phyloP scores from a whole-genome alignment of 2,797 vertebrate species.

The Rhabdophis nuchalis region DNA sequence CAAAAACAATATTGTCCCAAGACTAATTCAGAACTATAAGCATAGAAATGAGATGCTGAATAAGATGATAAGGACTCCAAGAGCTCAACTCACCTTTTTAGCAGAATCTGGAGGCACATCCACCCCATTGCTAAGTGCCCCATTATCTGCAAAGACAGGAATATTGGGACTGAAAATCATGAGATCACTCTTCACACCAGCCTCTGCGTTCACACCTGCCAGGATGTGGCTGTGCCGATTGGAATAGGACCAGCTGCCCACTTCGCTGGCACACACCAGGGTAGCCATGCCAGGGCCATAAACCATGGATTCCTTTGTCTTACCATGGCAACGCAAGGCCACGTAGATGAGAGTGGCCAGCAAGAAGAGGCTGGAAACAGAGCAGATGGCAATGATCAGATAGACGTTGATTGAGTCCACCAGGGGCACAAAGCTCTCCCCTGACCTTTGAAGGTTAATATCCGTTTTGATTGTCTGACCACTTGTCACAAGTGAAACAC shows the following conservation, averaged over 20 bases:
- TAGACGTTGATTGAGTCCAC: conserved; percentile 41
- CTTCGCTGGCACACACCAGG: conserved; percentile 58
- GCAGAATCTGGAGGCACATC: neutral
- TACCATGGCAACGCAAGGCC: conserved; percentile 37
- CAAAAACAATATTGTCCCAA: neutral
- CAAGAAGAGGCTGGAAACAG: conserved; percentile 60
- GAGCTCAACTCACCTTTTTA: neutral
- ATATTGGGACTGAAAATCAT: conserved; percentile 55
- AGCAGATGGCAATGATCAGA: conserved; percentile 58
- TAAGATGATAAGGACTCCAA: neutral
- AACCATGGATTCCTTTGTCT: neutral
- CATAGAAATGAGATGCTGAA: neutral
- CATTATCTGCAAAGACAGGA: conserved; percentile 1
- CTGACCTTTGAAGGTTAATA: neutral
- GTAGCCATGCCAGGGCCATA: conserved; percentile 9
- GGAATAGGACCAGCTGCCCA: conserved; percentile 62
- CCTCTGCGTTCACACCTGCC: conserved; percentile 49
- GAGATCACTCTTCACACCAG: conserved; percentile 57
- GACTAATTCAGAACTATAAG: neutral
- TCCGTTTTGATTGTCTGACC: conserved; percentile 31
- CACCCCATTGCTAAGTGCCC: neutral
- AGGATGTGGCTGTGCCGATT: conserved; percentile 57
- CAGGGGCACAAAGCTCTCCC: neutral
- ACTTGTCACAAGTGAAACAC: conserved; percentile 62
- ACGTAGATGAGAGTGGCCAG: conserved; percentile 53